phyloP scores from a whole-genome alignment of 2,113 vertebrate species.

The Poeciliopsis prolifica region DNA sequence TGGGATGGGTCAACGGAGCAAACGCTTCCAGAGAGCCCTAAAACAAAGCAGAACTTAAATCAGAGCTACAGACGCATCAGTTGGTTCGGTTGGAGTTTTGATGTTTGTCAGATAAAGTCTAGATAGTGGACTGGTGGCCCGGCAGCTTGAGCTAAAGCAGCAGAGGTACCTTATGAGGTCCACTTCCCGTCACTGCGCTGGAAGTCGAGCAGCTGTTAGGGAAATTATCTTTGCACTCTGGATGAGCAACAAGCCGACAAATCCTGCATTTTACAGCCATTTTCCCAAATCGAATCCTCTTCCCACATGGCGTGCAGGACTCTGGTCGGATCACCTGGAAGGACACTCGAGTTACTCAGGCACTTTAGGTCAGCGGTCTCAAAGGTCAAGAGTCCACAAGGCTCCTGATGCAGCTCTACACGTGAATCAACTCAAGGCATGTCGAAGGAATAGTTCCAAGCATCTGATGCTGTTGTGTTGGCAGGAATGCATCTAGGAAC shows the following conservation, averaged over 20 bases:
- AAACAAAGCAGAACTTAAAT: background rate
- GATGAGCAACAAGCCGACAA: conserved; percentile 81
- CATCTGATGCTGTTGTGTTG: too few species aligned
- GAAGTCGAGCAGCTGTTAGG: conserved; percentile 39
- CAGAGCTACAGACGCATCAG: background rate
- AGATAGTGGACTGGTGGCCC: too few species aligned
- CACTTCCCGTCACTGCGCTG: background rate
- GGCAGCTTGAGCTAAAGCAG: too few species aligned
- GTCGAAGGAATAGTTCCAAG: too few species aligned
- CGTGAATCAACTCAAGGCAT: too few species aligned
- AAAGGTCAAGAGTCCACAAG: background rate
- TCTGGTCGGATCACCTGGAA: conserved; percentile 85
- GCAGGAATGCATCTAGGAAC: too few species aligned
- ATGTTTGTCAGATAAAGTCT: background rate
- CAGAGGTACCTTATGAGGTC: conserved; percentile 12
- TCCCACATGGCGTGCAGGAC: conserved; percentile 77
- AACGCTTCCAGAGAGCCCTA: conserved; percentile 83
- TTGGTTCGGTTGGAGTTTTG: background rate
- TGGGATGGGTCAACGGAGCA: conserved; percentile 59
- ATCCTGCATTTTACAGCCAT: conserved; percentile 82
- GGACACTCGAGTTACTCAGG: background rate
- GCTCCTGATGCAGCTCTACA: too few species aligned
- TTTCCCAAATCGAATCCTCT: conserved; percentile 85
- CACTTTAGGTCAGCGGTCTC: background rate
- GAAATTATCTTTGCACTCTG: conserved; percentile 76